Conservation (phyloP, 2,888 invertebrate genomes). For the Xanthorhoe spadicearia region DNA sequence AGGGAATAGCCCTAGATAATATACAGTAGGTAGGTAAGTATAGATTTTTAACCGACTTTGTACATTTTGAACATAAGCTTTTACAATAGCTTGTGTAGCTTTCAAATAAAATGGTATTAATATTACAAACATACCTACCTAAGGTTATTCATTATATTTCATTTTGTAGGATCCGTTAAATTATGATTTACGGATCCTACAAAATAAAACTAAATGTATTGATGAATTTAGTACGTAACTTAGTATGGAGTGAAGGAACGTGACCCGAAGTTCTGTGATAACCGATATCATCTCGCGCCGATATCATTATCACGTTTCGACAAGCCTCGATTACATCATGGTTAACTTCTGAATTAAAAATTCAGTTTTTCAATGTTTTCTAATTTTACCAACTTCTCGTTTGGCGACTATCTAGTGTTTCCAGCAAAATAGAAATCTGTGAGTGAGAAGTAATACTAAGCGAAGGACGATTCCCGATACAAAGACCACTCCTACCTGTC, state of each 20-base stretch:
- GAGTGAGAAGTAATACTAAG: too few species aligned
- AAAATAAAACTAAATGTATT: too few species aligned
- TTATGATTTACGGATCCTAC: too few species aligned
- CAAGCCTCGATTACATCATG: conserved; percentile 10
- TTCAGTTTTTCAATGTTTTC: background rate
- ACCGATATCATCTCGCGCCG: conserved; percentile 39
- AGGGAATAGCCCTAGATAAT: background rate
- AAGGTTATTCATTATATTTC: too few species aligned
- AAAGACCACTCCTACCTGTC: conserved; percentile 6
- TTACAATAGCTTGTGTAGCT: background rate
- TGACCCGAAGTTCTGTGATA: conserved; percentile 36
- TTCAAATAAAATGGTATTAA: background rate
- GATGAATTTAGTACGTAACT: conserved; percentile 10
- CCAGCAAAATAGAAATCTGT: too few species aligned
- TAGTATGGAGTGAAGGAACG: conserved; percentile 30
- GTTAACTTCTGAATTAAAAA: conserved; percentile 2
- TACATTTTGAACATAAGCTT: background rate
- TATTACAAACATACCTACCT: background rate
- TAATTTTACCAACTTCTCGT: background rate
- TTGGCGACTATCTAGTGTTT: background rate
- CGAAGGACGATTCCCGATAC: too few species aligned
- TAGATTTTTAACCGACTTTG: background rate
- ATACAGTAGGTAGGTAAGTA: too few species aligned
- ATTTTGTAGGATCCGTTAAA: too few species aligned
- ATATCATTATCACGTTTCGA: conserved; percentile 24